Percentiles rank a stretch among this genome's conserved stretches.
Conservation (phyloP, 2,113 vertebrate species). For the Microtus richardsoni region DNA sequence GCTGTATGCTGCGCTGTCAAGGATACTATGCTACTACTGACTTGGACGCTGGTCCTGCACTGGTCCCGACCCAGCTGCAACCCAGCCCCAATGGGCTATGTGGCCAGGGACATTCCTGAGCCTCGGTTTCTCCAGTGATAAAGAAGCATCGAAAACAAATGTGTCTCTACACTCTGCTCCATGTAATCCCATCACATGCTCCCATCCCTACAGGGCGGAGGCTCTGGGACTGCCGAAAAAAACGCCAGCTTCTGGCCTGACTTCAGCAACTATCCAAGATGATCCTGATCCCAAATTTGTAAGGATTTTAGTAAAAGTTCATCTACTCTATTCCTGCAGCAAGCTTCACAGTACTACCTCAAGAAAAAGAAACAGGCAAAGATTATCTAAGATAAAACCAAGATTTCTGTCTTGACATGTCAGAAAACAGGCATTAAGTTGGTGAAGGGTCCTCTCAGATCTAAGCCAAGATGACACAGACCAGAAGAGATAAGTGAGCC, state of each 20-base stretch:
- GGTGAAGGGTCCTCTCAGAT: not conserved
- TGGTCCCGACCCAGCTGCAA: not conserved
- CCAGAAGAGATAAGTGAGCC: conserved; percentile 47
- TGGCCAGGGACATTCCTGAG: not conserved
- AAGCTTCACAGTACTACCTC: not conserved
- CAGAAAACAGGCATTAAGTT: conserved; percentile 37
- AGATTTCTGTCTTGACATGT: conserved; percentile 2
- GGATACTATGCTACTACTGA: not conserved
- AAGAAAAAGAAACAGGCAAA: conserved; percentile 4
- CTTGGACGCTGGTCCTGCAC: not conserved
- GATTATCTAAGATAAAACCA: conserved; percentile 13
- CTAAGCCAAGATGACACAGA: conserved; percentile 8
- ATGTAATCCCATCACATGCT: not conserved
- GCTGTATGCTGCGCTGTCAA: not conserved
- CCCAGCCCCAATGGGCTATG: not conserved
- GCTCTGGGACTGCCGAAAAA: not conserved
- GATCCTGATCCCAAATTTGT: not conserved
- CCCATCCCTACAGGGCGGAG: not conserved
- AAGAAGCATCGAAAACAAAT: not conserved
- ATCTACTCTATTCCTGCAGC: not conserved
- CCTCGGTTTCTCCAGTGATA: not conserved
- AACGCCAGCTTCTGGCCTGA: not conserved
- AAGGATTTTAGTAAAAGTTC: not conserved
- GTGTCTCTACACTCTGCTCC: not conserved
- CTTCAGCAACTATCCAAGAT: not conserved